Base-by-base conservation (phyloP, 2,113 vertebrate species). In the Caranx ignobilis region DNA sequence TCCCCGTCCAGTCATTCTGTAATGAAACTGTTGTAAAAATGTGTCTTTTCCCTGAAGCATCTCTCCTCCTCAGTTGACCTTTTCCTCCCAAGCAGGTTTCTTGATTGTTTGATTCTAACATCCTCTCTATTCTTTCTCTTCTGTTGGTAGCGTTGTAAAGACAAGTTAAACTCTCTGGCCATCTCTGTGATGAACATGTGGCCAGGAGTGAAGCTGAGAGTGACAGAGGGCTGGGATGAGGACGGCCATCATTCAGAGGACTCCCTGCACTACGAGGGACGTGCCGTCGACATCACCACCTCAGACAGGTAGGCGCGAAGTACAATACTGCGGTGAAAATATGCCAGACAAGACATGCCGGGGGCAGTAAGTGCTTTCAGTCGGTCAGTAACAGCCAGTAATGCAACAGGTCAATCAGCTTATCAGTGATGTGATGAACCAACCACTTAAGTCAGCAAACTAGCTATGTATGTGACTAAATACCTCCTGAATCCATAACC, bases 161-260 rank as follows among this genome's bases (percentile, higher is more conserved):
- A 99, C 94, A 98, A 98, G 87, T 92, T 99, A 88, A 99, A 99
- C 91, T 97, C 98, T 0, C 90, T 99, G 94, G 97, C 97, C 88
- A 98, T 98, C 91, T 97, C 97, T 0, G 97, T 98, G 79, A 97
- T 97, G 97, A 98, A 98, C 91, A 96, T 97, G 94, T 98, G 97
- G 97, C 96, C 96, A 0, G 95, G 96, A 2, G 95, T 97, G 83
- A 97, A 97, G 92, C 95, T 98, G 89, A 94, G 97, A 37, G 97
- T 98, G 88, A 98, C 97, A 0, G 97, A 98, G 88, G 97, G 97
- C 88, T 98, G 97, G 97, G 97, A 98, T 0, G 97, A 98, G 76
- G 97, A 98, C 0, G 97, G 97, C 13, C 96, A 98, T 87, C 97
- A 98, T 77, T 96, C 96, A 0, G 96, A 97, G 66, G 97, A 98